phyloP scores from a whole-genome alignment of 2,113 vertebrate species.

The Tetraodon nigroviridis region DNA sequence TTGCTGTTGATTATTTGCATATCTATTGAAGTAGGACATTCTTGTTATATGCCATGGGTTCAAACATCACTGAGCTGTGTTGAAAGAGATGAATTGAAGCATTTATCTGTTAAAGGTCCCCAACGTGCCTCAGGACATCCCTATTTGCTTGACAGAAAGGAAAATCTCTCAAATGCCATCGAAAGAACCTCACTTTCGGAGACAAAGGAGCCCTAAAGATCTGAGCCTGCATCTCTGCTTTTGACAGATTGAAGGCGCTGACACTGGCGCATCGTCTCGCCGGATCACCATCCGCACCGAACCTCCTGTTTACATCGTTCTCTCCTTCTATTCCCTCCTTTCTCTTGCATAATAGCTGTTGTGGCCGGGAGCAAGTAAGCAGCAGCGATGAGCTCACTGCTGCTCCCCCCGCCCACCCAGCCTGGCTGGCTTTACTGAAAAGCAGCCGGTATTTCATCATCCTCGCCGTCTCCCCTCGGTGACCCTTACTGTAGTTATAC shows the following conservation, averaged over 20 bases:
- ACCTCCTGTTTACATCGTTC: conserved; percentile 43
- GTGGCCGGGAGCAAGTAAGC: conserved; percentile 45
- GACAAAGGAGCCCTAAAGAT: conserved; percentile 49
- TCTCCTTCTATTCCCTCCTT: conserved; percentile 11
- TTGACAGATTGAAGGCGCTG: conserved; percentile 38
- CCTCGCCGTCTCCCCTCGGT: conserved; percentile 49
- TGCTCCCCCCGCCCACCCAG: conserved; percentile 49
- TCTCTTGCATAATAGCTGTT: conserved; percentile 72
- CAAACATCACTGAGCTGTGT: conserved; percentile 35
- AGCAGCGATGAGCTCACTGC: conserved; percentile 64
- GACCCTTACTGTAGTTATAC: conserved; percentile 44
- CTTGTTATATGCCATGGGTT: conserved; percentile 57
- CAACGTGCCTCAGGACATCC: conserved; percentile 48
- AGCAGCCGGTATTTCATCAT: conserved; percentile 72
- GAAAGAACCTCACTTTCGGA: conserved; percentile 24
- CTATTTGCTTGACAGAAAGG: conserved; percentile 43
- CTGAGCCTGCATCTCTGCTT: conserved; percentile 1
- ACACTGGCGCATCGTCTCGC: conserved; percentile 43
- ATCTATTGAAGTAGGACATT: conserved; percentile 45
- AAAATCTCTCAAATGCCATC: conserved; percentile 18
- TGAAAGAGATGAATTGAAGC: conserved; percentile 61
- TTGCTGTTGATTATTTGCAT: conserved; percentile 64
- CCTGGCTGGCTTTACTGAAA: conserved; percentile 63
- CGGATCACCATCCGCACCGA: conserved; percentile 36
- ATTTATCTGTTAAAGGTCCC: conserved; percentile 57